phyloP scores from a whole-genome alignment of 2,888 invertebrate genomes.

The Ceramica pisi region DNA sequence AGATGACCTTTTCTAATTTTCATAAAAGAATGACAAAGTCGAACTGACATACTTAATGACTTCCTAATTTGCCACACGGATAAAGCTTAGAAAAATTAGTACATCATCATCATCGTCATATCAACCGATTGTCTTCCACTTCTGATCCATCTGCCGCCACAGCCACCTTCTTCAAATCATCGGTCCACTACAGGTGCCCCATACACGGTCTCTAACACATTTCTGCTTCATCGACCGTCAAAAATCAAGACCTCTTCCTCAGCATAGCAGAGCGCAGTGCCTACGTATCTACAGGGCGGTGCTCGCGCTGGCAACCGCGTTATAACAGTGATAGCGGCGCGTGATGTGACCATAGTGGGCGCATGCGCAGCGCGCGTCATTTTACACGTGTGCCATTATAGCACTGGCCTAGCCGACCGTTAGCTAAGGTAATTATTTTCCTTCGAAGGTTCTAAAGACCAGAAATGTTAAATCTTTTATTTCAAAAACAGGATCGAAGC shows the following conservation, averaged over 20 bases:
- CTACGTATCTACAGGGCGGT: constrained; percentile 70
- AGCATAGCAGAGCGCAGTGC: constrained; percentile 70
- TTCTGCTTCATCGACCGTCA: no score
- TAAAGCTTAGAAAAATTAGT: not conserved
- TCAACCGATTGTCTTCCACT: no score
- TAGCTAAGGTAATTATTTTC: constrained; percentile 44
- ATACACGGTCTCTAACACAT: no score
- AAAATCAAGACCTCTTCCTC: constrained; percentile 73
- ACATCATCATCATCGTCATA: no score
- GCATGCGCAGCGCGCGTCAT: constrained; percentile 72
- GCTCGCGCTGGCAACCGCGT: constrained; percentile 82
- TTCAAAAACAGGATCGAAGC: not conserved
- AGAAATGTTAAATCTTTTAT: no score
- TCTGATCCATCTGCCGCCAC: no score
- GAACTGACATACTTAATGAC: not conserved
- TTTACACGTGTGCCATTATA: constrained; percentile 72
- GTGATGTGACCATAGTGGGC: constrained; percentile 87
- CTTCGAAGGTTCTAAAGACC: not conserved
- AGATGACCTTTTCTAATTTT: not conserved
- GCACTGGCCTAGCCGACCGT: constrained; percentile 58
- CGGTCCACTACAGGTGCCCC: no score
- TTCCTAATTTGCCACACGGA: not conserved
- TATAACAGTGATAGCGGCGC: constrained; percentile 86
- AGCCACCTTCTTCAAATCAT: no score
- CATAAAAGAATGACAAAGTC: not conserved